phyloP scores from a whole-genome alignment of 2,888 invertebrate genomes.

The Morinoia aosen region DNA sequence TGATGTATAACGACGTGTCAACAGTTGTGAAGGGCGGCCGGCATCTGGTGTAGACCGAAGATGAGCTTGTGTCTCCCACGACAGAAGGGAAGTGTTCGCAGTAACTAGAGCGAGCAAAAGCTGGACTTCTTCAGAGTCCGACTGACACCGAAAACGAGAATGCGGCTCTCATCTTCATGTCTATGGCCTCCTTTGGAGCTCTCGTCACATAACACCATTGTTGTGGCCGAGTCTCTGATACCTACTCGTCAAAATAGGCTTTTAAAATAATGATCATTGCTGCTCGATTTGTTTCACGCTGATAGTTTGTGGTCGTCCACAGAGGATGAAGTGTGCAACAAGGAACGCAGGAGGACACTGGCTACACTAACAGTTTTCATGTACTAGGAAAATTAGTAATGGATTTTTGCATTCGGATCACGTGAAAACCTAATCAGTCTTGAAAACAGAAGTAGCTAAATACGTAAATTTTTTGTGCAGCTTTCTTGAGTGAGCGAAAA shows the following conservation, averaged over 20 bases:
- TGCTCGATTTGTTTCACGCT: background rate
- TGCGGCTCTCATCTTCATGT: background rate
- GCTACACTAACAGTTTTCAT: background rate
- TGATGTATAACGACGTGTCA: background rate
- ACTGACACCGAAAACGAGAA: background rate
- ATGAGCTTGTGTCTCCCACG: background rate
- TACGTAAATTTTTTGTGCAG: background rate
- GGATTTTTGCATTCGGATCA: background rate
- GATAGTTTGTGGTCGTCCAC: background rate
- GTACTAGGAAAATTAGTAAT: background rate
- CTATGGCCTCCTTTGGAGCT: background rate
- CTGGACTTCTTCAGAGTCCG: constrained; percentile 16
- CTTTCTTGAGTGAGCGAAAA: background rate
- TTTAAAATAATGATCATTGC: background rate
- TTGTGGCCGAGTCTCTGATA: background rate
- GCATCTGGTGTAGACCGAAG: background rate
- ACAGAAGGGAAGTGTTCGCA: constrained; percentile 15
- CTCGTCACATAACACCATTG: background rate
- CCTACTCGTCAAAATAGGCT: background rate
- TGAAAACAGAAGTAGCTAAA: background rate
- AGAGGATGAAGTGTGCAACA: background rate
- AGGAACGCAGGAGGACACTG: background rate
- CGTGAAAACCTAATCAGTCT: background rate
- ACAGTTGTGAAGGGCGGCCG: background rate
- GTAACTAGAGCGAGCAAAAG: constrained; percentile 36